Base-by-base conservation (phyloP, 2,113 vertebrate genomes). In the Callipepla squamata region DNA sequence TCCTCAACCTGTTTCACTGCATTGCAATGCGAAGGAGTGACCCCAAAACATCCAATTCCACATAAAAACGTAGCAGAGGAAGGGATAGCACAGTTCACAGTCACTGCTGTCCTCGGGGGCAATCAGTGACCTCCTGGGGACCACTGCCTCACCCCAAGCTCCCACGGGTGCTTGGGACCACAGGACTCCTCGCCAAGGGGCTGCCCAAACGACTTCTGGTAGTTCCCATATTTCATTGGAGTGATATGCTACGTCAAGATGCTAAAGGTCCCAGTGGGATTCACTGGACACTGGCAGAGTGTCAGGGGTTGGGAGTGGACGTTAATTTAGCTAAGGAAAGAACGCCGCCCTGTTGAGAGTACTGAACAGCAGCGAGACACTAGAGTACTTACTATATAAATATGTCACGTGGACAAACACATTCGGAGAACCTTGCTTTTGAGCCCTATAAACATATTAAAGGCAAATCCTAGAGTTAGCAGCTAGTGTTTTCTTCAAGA, bases 391-490 rank as follows among this genome's bases (percentile, higher is more conserved):
- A 94, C 95, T 93, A 93, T 92, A 96, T 86, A 97, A 95, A 92
- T 92, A 94, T 94, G 95, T 97, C 96, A 90, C 89, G 0, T 90
- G 90, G 95, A 96, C 96, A 96, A 94, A 95, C 94, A 96, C 95
- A 93, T 96, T 95, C 87, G 50, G 94, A 94, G 93, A 97, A 89
- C 91, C 95, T 96, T 90, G 95, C 93, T 96, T 95, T 94, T 92
- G 91, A 97, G 96, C 92, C 95, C 95, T 97, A 94, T 92, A 84
- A 97, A 95, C 96, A 96, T 89, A 94, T 89, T 95, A 97, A 97
- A 97, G 97, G 95, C 95, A 97, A 96, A 96, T 97, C 93, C 96
- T 96, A 97, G 92, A 97, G 95, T 97, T 97, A 98, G 96, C 97
- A 98, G 97, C 98, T 97, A 96, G 94, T 94, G 92, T 96, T 97